Evolutionary conservation across 2,797 vertebrate species (phyloP).

Genomic region (Chaetodon trifasciatus): DNA sequence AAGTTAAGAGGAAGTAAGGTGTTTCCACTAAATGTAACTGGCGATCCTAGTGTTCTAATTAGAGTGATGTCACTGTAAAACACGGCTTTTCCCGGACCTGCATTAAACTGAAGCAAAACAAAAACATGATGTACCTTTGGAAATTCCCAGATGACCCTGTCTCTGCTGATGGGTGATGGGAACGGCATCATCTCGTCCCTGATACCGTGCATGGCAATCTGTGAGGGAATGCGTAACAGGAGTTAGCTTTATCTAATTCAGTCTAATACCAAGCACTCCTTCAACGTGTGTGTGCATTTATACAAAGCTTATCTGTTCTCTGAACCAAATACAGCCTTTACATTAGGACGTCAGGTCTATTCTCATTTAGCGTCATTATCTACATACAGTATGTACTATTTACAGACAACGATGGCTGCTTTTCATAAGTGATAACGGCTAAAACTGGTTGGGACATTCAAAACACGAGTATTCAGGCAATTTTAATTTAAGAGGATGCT

Average conservation of each 20-base stretch:
- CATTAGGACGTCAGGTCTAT: neutral
- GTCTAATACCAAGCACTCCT: neutral
- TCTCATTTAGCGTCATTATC: neutral
- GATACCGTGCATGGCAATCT: slow-evolving; percentile 71
- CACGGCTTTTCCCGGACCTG: neutral
- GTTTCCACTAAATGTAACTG: slow-evolving; percentile 44
- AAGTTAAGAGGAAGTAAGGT: slow-evolving; percentile 54
- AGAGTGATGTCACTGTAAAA: neutral
- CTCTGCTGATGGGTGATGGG: slow-evolving; percentile 83
- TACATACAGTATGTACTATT: neutral
- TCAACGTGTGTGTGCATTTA: neutral
- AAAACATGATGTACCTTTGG: slow-evolving; percentile 85
- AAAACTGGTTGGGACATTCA: neutral
- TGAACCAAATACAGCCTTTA: neutral
- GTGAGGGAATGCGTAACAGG: neutral
- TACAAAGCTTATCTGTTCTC: neutral
- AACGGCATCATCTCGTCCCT: slow-evolving; percentile 76
- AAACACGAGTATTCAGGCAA: neutral
- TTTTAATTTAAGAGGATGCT: neutral
- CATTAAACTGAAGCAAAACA: neutral
- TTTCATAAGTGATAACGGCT: neutral
- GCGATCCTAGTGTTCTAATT: neutral
- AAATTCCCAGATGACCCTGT: slow-evolving; percentile 88
- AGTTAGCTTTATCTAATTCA: neutral
- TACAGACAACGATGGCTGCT: neutral